A percentile compares a stretch with the other conserved stretches of the same genome.
Conservation (phyloP, 2,888 invertebrate genomes). For the Cantharis rufa region DNA sequence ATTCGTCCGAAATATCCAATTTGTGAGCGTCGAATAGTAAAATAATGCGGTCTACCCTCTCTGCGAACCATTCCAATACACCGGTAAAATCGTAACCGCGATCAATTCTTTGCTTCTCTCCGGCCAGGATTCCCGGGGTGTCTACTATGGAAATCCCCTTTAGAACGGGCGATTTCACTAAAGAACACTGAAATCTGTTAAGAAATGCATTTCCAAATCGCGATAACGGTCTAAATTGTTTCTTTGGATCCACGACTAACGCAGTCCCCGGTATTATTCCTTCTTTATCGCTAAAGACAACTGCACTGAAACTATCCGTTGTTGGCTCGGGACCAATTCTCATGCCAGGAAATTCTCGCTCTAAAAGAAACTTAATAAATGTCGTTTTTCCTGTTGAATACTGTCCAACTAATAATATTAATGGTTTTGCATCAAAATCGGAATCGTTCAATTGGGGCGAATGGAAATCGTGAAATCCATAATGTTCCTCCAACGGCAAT, state of each 20-base stretch:
- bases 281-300: constrained; percentile 92
- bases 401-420: constrained; percentile 96
- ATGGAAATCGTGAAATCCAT: constrained; percentile 94
- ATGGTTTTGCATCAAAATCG: constrained; percentile 97
- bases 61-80: constrained; percentile 99
- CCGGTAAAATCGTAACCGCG: constrained; percentile 97
- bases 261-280: constrained; percentile 98
- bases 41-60: constrained; percentile 96
- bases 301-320: constrained; percentile 96
- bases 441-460: constrained; percentile 93
- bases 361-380: constrained; percentile 90
- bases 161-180: constrained; percentile 85
- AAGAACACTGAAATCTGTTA: constrained; percentile 95
- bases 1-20: constrained; percentile 98
- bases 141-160: constrained; percentile 96
- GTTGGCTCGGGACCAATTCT: constrained; percentile 99
- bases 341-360: constrained; percentile 95
- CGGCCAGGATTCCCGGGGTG: constrained; percentile 84
- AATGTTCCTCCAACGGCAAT: constrained; percentile 85
- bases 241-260: constrained; percentile 94
- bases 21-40: constrained; percentile 98
- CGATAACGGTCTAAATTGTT: constrained; percentile 92
- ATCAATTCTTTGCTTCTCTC: constrained; percentile 93
- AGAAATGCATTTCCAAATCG: constrained; percentile 98
- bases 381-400: constrained; percentile 98